phyloP scores from a whole-genome alignment of 2,888 invertebrate genomes.

The Thymelicus sylvestris region DNA sequence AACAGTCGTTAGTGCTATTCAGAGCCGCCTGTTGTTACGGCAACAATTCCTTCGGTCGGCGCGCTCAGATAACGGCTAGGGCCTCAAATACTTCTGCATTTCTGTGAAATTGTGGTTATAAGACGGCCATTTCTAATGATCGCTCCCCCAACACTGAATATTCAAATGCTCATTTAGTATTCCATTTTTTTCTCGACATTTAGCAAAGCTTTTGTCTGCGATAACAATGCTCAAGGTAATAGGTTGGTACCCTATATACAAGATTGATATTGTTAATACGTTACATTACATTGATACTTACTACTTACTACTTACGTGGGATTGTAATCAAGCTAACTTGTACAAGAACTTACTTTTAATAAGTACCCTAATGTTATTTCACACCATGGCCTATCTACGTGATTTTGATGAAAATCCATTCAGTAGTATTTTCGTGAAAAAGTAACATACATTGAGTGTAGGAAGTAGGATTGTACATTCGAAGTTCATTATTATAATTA shows the following conservation, averaged over 20 bases:
- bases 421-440: too few species aligned
- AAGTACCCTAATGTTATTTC: too few species aligned
- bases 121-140: conserved; percentile 22
- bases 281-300: too few species aligned
- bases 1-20: conserved; percentile 30
- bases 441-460: too few species aligned
- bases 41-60: conserved; percentile 17
- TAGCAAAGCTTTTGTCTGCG: not conserved
- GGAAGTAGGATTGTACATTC: too few species aligned
- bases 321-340: too few species aligned
- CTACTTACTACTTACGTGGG: too few species aligned
- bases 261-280: too few species aligned
- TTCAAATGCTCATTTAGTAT: conserved; percentile 22
- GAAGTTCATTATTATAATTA: too few species aligned
- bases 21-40: conserved; percentile 14
- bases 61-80: conserved; percentile 15
- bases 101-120: conserved; percentile 15
- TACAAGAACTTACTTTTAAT: too few species aligned
- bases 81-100: conserved; percentile 11
- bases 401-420: too few species aligned
- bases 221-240: not conserved
- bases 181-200: conserved; percentile 15
- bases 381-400: too few species aligned
- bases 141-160: conserved; percentile 19
- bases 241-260: not conserved